Evolutionary conservation across 2,113 vertebrate genomes (phyloP), one percentile per base, ranked within the genome.

Genomic region (Antechinus stuartii): DNA sequence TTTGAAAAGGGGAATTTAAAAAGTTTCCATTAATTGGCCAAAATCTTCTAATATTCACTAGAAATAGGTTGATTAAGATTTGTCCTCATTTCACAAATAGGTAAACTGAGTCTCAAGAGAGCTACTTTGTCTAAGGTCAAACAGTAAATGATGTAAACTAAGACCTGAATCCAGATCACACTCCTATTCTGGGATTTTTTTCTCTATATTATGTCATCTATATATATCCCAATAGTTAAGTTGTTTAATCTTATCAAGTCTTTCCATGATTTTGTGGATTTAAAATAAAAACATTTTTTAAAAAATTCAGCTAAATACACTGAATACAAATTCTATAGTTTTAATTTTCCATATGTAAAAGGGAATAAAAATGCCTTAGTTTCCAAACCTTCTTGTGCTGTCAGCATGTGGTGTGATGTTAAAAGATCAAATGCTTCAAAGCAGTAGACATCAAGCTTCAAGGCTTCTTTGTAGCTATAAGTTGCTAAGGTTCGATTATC

Each of bases 391-490:
- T 99, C 99, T 98, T 99, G 99, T 49, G 99, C 99, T 0, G 99
- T 99, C 98, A 99, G 96, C 99, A 99, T 99, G 98, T 99, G 99
- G 98, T 99, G 99, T 0, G 99, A 99, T 0, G 99, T 99, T 98
- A 99, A 98, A 98, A 99, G 99, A 98, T 99, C 99, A 98, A 99
- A 99, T 22, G 99, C 99, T 99, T 99, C 99, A 98, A 99, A 99
- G 98, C 99, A 99, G 98, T 99, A 99, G 97, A 99, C 99, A n/a
- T 99, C 99, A 22, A 99, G 99, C 98, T 99, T 99, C 98, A 99
- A 98, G 97, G 99, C 99, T 98, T 99, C 99, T 99, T 99, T 99
- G 98, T 99, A 99, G 98, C 99, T 99, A 98, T 99, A 99, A 16
- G 99, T 99, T 97, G 99, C 99, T 89, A 99, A 98, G 6, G 99